Evolutionary conservation across 2,888 invertebrate species (phyloP).

Genomic region (Acleris emargana): DNA sequence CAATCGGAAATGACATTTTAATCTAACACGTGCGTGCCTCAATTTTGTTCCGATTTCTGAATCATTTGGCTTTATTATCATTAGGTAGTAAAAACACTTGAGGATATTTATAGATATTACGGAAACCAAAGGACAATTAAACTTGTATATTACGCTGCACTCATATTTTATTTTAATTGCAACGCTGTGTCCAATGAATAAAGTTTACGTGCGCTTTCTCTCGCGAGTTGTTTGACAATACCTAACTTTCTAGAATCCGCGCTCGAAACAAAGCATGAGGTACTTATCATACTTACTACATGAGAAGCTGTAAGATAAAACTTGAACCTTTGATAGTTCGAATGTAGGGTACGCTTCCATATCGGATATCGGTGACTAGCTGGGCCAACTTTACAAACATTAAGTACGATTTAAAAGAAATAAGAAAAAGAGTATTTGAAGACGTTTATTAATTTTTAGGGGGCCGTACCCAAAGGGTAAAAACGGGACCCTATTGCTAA

Average conservation of each 20-base stretch:
- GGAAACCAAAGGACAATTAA: too few relatives aligned
- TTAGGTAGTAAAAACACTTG: too few relatives aligned
- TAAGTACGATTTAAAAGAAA: too few relatives aligned
- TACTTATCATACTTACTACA: neutral
- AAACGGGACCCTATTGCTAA: too few relatives aligned
- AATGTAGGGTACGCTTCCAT: conserved; percentile 17
- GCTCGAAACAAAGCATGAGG: conserved; percentile 14
- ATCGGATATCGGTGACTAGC: conserved; percentile 4
- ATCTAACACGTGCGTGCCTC: too few relatives aligned
- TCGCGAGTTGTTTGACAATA: conserved; percentile 24
- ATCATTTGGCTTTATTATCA: too few relatives aligned
- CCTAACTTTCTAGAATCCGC: conserved; percentile 25
- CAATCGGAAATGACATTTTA: too few relatives aligned
- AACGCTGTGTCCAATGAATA: neutral
- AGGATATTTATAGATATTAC: too few relatives aligned
- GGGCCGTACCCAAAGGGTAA: too few relatives aligned
- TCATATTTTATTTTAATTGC: neutral
- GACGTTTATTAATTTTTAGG: too few relatives aligned
- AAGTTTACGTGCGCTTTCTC: conserved; percentile 20
- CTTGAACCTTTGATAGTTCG: neutral
- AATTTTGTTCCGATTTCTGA: too few relatives aligned
- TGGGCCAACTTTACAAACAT: neutral
- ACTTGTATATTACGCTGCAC: neutral
- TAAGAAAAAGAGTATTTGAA: too few relatives aligned
- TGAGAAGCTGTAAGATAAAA: conserved; percentile 7